These are phyloP conservation scores for Serripes groenlandicus DNA, from an alignment of 2,888 invertebrate genomes.

Conservation along the genomic window DNA sequence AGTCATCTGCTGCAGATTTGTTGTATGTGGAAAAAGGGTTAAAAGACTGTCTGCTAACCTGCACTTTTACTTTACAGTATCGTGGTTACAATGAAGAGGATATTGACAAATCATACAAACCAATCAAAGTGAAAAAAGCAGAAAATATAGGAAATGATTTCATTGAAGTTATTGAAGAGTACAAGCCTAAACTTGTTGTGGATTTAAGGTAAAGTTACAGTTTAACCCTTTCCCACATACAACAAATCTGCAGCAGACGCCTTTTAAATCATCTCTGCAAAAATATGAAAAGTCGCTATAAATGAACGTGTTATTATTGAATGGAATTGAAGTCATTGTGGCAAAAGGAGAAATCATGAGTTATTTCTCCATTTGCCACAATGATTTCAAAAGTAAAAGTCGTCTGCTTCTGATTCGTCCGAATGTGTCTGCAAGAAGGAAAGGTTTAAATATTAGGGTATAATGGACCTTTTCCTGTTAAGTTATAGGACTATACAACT, in stretches of 20 bases:
- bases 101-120: conserved; percentile 49
- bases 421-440: too few relatives aligned
- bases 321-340: background rate
- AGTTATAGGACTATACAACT: too few relatives aligned
- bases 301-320: too few relatives aligned
- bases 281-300: too few relatives aligned
- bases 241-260: too few relatives aligned
- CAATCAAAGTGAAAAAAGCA: conserved; percentile 58
- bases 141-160: conserved; percentile 44
- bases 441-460: too few relatives aligned
- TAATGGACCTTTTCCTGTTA: too few relatives aligned
- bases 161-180: conserved; percentile 70
- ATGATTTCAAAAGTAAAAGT: background rate
- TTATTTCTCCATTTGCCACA: background rate
- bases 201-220: conserved; percentile 36
- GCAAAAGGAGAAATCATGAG: background rate
- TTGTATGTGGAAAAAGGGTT: background rate
- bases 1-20: too few relatives aligned
- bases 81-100: conserved; percentile 56
- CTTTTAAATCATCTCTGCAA: too few relatives aligned
- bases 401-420: too few relatives aligned
- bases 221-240: background rate
- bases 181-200: conserved; percentile 60
- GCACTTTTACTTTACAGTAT: conserved; percentile 47
- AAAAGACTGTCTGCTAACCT: background rate